Evolutionary conservation across 2,888 invertebrate genomes (phyloP).

Genomic region (Galeruca laticollis): DNA sequence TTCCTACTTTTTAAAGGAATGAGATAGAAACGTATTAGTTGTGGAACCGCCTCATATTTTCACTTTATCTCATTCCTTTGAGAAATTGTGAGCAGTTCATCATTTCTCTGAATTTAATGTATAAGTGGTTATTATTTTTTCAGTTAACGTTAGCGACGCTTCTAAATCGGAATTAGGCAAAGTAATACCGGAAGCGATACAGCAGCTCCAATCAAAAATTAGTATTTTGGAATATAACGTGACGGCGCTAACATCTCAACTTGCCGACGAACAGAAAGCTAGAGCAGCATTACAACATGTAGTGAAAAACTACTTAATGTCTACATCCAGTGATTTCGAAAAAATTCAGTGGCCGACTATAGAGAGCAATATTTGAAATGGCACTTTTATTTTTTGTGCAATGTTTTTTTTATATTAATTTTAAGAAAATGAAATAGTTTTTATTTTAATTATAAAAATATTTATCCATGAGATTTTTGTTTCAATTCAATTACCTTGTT

Average conservation of each 20-base stretch:
- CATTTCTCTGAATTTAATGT: too few relatives aligned
- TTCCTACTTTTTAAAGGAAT: too few relatives aligned
- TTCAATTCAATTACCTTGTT: too few relatives aligned
- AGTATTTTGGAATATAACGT: slow-evolving; percentile 63
- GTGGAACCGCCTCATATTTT: too few relatives aligned
- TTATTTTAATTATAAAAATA: neutral
- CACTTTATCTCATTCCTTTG: too few relatives aligned
- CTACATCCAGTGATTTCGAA: slow-evolving; percentile 59
- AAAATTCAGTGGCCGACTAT: slow-evolving; percentile 63
- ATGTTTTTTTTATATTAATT: slow-evolving; percentile 1
- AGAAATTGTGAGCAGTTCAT: too few relatives aligned
- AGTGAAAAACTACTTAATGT: slow-evolving; percentile 56
- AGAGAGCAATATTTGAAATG: slow-evolving; percentile 55
- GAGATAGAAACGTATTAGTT: too few relatives aligned
- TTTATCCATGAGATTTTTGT: too few relatives aligned
- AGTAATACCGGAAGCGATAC: slow-evolving; percentile 54
- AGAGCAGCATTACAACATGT: slow-evolving; percentile 58
- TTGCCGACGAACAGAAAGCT: slow-evolving; percentile 63
- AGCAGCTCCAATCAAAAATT: slow-evolving; percentile 56
- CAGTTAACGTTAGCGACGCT: slow-evolving; percentile 56
- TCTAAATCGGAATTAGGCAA: slow-evolving; percentile 55
- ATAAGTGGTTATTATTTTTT: slow-evolving; percentile 36
- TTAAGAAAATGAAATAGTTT: neutral
- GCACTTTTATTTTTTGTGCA: neutral
- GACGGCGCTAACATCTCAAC: slow-evolving; percentile 59